phyloP scores from a whole-genome alignment of 2,797 vertebrate genomes.

The Leptatherina wallacei region DNA sequence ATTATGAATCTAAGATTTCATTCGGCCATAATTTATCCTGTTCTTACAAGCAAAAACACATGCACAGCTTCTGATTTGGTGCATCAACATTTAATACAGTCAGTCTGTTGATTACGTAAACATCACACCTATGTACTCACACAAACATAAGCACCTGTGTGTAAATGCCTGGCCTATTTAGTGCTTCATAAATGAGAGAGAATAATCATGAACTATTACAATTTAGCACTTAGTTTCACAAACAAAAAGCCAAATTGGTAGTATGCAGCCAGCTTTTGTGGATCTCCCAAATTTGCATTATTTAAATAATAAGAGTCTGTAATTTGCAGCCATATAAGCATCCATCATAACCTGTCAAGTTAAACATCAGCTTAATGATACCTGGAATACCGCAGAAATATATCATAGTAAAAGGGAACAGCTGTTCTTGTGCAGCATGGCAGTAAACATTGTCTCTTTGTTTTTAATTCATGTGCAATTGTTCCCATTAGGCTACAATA shows the following conservation, averaged over 20 bases:
- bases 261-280: background rate
- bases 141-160: slow-evolving; percentile 1
- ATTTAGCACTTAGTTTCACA: slow-evolving; percentile 45
- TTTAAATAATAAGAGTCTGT: no score
- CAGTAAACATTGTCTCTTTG: background rate
- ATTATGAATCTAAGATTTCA: slow-evolving; percentile 49
- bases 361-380: no score
- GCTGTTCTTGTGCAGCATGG: no score
- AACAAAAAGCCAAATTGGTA: slow-evolving; percentile 28
- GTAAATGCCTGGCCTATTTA: background rate
- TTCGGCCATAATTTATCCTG: slow-evolving; percentile 49
- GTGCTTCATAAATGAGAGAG: slow-evolving; percentile 15
- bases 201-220: slow-evolving; percentile 31
- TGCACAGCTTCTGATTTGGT: background rate
- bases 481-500: no score
- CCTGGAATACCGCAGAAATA: no score
- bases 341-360: no score
- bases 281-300: no score
- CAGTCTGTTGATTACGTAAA: background rate
- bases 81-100: background rate
- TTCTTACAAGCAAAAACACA: slow-evolving; percentile 22
- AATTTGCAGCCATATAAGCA: no score
- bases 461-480: background rate
- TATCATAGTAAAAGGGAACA: no score
- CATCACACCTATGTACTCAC: background rate